phyloP scores from a whole-genome alignment of 2,888 invertebrate species.

The Torymus aiolomorphi region DNA sequence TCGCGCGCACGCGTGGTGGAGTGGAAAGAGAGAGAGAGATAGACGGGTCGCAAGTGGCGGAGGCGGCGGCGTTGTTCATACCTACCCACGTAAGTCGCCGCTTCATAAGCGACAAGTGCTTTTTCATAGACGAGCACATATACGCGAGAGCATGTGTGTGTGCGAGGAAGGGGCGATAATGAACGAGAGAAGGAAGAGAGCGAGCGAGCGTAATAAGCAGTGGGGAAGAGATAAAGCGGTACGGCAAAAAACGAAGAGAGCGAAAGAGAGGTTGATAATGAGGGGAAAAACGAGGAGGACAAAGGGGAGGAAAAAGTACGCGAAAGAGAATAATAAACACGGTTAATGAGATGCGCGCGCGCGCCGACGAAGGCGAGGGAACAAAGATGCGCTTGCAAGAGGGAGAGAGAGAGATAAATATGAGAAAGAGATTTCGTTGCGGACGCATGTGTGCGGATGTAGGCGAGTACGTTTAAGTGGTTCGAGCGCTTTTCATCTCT shows the following conservation, averaged over 20 bases:
- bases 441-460: no score
- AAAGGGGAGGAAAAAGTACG: conserved; percentile 5
- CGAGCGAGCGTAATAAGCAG: no score
- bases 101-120: conserved; percentile 25
- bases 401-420: neutral
- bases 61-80: conserved; percentile 7
- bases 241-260: neutral
- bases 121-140: conserved; percentile 24
- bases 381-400: neutral
- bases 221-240: no score
- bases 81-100: neutral
- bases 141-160: neutral
- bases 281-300: neutral
- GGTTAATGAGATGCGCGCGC: conserved; percentile 17
- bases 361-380: neutral
- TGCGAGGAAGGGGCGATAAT: neutral
- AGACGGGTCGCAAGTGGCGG: neutral
- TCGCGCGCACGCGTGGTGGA: neutral
- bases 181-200: neutral
- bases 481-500: no score
- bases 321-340: conserved; percentile 31
- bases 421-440: no score
- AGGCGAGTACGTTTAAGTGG: no score
- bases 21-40: no score
- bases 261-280: neutral